These are phyloP conservation scores for Pachyuromys duprasi DNA, from an alignment of 2,797 vertebrate species.

Conservation along the genomic window DNA sequence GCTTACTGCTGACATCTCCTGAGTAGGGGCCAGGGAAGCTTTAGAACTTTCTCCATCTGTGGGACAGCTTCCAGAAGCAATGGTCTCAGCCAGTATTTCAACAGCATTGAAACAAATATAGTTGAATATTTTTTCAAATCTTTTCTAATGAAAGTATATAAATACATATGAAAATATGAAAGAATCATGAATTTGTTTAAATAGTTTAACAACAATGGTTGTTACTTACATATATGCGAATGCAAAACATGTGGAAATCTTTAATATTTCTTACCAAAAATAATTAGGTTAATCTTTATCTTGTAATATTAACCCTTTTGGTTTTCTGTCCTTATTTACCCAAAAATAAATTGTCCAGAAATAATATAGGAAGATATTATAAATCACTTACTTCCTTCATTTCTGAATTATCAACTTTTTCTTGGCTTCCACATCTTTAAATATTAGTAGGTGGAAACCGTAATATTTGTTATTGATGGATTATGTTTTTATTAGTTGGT, in stretches of 20 bases:
- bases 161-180: constrained; percentile 18
- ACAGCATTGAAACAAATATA: background rate
- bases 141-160: constrained; percentile 35
- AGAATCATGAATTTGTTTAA: background rate
- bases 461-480: background rate
- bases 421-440: background rate
- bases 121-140: background rate
- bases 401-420: background rate
- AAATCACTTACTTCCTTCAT: background rate
- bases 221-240: background rate
- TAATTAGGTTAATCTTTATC: constrained; percentile 49
- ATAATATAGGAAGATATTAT: background rate
- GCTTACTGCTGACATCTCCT: no score
- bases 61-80: background rate
- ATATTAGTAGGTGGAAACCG: background rate
- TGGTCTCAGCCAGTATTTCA: background rate
- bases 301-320: background rate
- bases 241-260: constrained; percentile 16
- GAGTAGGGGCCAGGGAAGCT: no score
- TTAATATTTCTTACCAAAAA: constrained; percentile 26
- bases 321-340: constrained; percentile 52
- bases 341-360: background rate
- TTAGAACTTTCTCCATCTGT: no score
- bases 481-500: constrained; percentile 8
- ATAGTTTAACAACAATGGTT: background rate